phyloP scores from a whole-genome alignment of 2,888 invertebrate genomes.

The Drosophila heteroneura region DNA sequence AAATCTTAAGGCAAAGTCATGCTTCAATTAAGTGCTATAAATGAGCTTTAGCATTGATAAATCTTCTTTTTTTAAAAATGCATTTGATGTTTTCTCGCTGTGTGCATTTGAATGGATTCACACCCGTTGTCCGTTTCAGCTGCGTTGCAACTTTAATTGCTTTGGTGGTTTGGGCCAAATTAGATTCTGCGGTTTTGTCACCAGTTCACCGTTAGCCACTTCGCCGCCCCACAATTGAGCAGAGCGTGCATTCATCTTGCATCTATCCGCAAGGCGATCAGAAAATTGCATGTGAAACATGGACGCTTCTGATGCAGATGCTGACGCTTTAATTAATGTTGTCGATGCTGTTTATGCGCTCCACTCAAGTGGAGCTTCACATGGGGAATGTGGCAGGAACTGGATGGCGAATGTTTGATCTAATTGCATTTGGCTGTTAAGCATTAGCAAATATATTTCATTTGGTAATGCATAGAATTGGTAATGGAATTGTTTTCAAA shows the following conservation, averaged over 20 bases:
- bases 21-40: neutral
- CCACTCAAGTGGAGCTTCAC: neutral
- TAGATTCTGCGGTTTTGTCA: slow-evolving; percentile 77
- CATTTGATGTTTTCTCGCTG: neutral
- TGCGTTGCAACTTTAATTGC: slow-evolving; percentile 80
- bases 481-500: neutral
- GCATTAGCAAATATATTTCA: slow-evolving; percentile 1
- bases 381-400: neutral
- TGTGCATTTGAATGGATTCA: slow-evolving; percentile 36
- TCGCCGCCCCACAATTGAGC: slow-evolving; percentile 25
- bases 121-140: slow-evolving; percentile 46
- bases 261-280: slow-evolving; percentile 2
- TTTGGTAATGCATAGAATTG: neutral
- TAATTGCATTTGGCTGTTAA: slow-evolving; percentile 2
- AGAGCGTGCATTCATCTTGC: slow-evolving; percentile 11
- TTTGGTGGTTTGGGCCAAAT: slow-evolving; percentile 80
- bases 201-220: slow-evolving; percentile 27
- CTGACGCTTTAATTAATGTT: slow-evolving; percentile 67
- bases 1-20: neutral
- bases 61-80: neutral
- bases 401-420: neutral
- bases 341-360: slow-evolving; percentile 36
- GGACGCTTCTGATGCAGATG: slow-evolving; percentile 41
- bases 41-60: neutral
- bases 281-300: slow-evolving; percentile 11